Base-by-base conservation (phyloP, 2,888 invertebrate genomes). In the Nasonia oneida region DNA sequence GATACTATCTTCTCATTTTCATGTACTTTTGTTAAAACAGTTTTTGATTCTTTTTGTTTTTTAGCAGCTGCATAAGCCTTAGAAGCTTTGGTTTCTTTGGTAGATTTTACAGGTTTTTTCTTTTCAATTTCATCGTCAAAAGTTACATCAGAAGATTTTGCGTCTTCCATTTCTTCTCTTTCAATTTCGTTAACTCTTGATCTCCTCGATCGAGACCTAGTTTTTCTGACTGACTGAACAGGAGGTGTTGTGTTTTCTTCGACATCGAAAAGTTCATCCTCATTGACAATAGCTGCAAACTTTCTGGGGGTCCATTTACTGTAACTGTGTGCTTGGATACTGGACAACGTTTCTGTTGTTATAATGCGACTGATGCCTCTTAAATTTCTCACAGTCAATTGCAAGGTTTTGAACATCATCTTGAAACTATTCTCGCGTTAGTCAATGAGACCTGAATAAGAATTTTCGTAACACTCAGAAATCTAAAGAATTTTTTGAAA, bases 1-100 rank as follows among this genome's bases (percentile, higher is more conserved):
- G 94, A 94, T 76, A 96, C 91, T 88, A 94, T 91, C 0, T 94
- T 93, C 94, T 96, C 96, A 91, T 95, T 95, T 78, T 95, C 94
- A 75, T 94, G 94, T 83, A 96, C 93, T 91, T 96, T 96, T 77
- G 95, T 95, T 91, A 95, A 96, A 84, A 95, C 93, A 82, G 95
- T 93, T 89, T 95, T 94, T 83, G 95, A 94, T 84, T 94, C 93
- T 76, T 91, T 47, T 1, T 0, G 47, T 8, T 10, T 12, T 47
- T 12, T 10, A 10, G 47, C 2, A 0, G 12, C 47, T 47, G 12
- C 92, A 80, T 37, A 37, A 37, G 10, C 47, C 6, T 47, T 47
- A 12, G 2, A 2, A 3, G 47, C 47, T 47, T 47, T 92, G 80
- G 91, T 92, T 4, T 93, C 89, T 91, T 91, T 87, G 93, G 8